phyloP scores from a whole-genome alignment of 2,113 vertebrate genomes.

The Hypomesus transpacificus region DNA sequence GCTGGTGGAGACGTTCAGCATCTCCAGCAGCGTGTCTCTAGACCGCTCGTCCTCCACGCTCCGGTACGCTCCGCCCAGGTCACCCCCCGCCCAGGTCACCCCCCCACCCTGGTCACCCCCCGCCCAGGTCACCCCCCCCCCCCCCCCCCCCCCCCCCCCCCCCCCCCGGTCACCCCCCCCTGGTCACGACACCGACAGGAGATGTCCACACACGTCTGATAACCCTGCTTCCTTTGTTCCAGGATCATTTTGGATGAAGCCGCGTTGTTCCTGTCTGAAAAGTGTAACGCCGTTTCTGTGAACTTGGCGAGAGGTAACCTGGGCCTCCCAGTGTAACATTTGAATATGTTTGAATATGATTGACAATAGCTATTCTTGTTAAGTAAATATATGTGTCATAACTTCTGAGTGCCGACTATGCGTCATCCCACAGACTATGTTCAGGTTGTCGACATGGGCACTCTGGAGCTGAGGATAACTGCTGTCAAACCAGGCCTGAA shows the following conservation, averaged over 20 bases:
- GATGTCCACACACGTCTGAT: background rate
- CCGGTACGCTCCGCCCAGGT: conserved; percentile 69
- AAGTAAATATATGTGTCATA: background rate
- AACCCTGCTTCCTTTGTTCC: conserved; percentile 6
- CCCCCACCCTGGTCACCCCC: background rate
- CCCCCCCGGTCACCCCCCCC: too few relatives aligned
- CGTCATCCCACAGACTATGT: conserved; percentile 83
- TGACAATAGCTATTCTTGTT: background rate
- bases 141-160: background rate
- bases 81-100: too few relatives aligned
- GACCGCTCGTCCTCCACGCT: conserved; percentile 92
- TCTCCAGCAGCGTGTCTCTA: conserved; percentile 90
- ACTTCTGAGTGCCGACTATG: background rate
- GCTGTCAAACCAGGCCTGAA: conserved; percentile 82
- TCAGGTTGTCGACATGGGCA: conserved; percentile 95
- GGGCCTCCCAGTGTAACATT: background rate
- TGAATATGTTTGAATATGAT: background rate
- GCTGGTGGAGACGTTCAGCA: conserved; percentile 93
- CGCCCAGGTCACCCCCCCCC: background rate
- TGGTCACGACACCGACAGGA: background rate
- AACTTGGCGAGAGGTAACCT: conserved; percentile 86
- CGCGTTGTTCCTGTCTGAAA: conserved; percentile 92
- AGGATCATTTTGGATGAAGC: conserved; percentile 98
- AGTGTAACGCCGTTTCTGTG: conserved; percentile 82
- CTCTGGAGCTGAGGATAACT: conserved; percentile 91